Base-by-base conservation (phyloP, 2,888 invertebrate species). In the Orthosia cruda region DNA sequence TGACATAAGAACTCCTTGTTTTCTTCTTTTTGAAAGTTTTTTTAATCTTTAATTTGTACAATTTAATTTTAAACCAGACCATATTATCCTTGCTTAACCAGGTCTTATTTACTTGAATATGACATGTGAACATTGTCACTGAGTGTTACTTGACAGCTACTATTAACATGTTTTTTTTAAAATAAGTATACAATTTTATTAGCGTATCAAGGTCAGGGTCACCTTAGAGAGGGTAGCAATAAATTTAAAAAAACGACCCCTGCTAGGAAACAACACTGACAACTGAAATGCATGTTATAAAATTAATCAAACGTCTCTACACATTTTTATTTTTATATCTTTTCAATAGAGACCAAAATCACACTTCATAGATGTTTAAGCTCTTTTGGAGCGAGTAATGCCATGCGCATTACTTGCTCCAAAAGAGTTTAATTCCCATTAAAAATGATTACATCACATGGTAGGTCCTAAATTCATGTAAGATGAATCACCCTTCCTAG, bases 401-500 rank as follows among this genome's bases (percentile, higher is more conserved):
- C n/a, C n/a, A n/a, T n/a, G n/a, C n/a, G 4, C 18, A 54, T 45
- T 49, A 16, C n/a, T 70, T 23, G 5, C 13, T 32, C 13, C 16
- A 4, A 26, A 26, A 26, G 26, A 52, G 58, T 57, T 69, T 40
- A 57, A 64, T 73, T 83, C 71, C 69, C 52, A 85, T 81, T 74
- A 70, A 77, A 74, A 82, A 72, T 67, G 47, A 81, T 86, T 86
- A 81, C 80, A 82, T 78, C 84, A 85, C 80, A 77, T 87, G 59
- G 74, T 47, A 32, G 57, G 32, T 73, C 78, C 78, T 62, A 74
- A 86, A 87, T 89, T 84, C 77, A 69, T 63, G 23, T 52, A 26
- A 40, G 55, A 83, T 90, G 89, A 90, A 73, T 90, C 89, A 89
- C 52, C 3, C n/a, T 66, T 67, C 65, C 72, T 47, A 50, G 68